Evolutionary conservation across 2,888 invertebrate species (phyloP).

Genomic region (Caenorhabditis sinica): DNA sequence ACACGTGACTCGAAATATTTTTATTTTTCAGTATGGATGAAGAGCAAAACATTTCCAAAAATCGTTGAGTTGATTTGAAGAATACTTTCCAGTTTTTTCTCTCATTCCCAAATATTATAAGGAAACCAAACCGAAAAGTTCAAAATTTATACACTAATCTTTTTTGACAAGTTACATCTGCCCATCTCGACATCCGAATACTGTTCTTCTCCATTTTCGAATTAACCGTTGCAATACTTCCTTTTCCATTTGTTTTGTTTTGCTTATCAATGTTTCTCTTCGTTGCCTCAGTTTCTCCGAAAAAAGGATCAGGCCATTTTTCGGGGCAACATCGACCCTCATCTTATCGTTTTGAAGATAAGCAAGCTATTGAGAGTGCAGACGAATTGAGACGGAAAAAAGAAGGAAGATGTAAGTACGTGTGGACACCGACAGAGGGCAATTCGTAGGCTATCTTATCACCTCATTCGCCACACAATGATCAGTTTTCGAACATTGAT

Average conservation of each 20-base stretch:
- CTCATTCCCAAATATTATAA: not conserved
- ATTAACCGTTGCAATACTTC: not conserved
- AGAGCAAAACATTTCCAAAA: no score
- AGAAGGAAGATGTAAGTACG: not conserved
- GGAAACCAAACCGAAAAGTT: not conserved
- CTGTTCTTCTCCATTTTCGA: no score
- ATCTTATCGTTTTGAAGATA: conserved; percentile 19
- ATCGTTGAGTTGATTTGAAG: no score
- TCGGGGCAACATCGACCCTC: conserved; percentile 17
- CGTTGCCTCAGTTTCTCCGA: conserved; percentile 4
- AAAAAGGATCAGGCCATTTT: conserved; percentile 56
- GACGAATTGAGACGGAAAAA: not conserved
- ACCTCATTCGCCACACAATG: conserved; percentile 38
- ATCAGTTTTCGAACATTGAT: conserved; percentile 59
- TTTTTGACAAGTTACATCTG: no score
- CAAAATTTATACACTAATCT: not conserved
- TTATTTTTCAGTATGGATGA: no score
- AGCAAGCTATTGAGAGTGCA: conserved; percentile 26
- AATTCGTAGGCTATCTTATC: conserved; percentile 18
- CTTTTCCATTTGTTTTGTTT: not conserved
- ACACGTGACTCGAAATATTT: no score
- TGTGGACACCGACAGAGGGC: no score
- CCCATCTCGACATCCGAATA: no score
- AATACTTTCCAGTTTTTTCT: no score
- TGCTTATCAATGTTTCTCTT: not conserved